A percentile compares a stretch with the other conserved stretches of the same genome.
Conservation (phyloP, 2,888 invertebrate genomes). For the Tachystola acroxantha region DNA sequence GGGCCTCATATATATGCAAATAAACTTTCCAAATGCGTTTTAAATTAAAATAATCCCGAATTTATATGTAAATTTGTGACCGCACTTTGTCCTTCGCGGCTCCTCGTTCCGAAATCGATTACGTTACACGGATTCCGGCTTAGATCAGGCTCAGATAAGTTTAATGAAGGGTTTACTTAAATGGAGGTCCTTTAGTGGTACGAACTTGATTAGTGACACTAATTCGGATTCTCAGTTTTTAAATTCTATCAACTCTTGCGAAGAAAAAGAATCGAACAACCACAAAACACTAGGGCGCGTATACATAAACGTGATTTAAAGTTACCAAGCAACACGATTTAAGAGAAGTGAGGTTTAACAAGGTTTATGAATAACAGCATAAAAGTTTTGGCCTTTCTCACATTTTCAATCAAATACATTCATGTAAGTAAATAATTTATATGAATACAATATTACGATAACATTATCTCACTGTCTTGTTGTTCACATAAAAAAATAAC, state of each 20-base stretch:
- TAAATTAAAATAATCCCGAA: conserved; percentile 75
- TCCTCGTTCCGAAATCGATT: conserved; percentile 69
- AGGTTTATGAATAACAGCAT: too few species aligned
- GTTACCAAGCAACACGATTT: too few species aligned
- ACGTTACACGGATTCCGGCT: conserved; percentile 64
- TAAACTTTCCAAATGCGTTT: conserved; percentile 69
- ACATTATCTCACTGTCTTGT: too few species aligned
- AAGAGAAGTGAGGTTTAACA: too few species aligned
- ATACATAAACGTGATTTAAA: too few species aligned
- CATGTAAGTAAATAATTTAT: not conserved
- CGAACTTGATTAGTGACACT: conserved; percentile 51
- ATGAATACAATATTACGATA: not conserved
- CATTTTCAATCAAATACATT: too few species aligned
- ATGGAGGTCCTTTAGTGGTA: conserved; percentile 49
- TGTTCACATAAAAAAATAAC: too few species aligned
- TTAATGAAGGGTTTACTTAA: conserved; percentile 65
- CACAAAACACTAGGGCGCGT: too few species aligned
- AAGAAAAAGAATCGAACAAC: too few species aligned
- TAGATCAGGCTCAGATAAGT: conserved; percentile 63
- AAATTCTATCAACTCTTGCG: not conserved
- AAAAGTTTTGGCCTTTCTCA: too few species aligned
- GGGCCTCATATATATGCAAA: conserved; percentile 69
- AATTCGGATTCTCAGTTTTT: conserved; percentile 18
- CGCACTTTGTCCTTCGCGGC: conserved; percentile 71
- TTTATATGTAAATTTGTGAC: conserved; percentile 73